Conservation (phyloP, 2,888 invertebrate genomes). For the Trissolcus brochymenae region DNA sequence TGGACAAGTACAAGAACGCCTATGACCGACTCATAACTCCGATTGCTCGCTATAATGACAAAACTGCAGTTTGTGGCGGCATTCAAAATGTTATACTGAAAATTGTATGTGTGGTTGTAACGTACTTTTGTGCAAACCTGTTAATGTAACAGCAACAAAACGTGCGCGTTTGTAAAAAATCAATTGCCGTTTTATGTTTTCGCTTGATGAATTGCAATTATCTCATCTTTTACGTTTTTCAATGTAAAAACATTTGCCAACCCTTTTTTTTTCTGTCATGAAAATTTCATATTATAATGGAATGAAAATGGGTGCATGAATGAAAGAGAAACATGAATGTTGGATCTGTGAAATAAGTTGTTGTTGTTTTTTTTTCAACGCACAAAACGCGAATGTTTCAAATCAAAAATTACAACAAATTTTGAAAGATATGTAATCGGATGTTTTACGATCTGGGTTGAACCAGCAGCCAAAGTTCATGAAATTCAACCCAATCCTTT, state of each 20-base stretch:
- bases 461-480: not conserved
- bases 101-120: slow-evolving; percentile 27
- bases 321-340: no score
- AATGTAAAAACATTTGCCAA: no score
- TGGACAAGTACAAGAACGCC: slow-evolving; percentile 30
- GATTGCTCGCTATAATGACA: slow-evolving; percentile 27
- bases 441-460: not conserved
- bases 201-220: no score
- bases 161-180: not conserved
- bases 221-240: no score
- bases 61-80: slow-evolving; percentile 33
- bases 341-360: no score
- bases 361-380: no score
- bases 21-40: slow-evolving; percentile 45
- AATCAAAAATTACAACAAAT: no score
- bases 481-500: slow-evolving; percentile 1
- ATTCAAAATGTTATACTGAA: slow-evolving; percentile 35
- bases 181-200: not conserved
- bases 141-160: slow-evolving; percentile 27
- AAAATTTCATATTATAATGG: no score
- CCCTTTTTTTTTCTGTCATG: no score
- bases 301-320: no score
- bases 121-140: slow-evolving; percentile 15
- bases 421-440: no score
- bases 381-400: no score